Base-by-base conservation (phyloP, 2,888 invertebrate species). In the Athripsodes cinereus region DNA sequence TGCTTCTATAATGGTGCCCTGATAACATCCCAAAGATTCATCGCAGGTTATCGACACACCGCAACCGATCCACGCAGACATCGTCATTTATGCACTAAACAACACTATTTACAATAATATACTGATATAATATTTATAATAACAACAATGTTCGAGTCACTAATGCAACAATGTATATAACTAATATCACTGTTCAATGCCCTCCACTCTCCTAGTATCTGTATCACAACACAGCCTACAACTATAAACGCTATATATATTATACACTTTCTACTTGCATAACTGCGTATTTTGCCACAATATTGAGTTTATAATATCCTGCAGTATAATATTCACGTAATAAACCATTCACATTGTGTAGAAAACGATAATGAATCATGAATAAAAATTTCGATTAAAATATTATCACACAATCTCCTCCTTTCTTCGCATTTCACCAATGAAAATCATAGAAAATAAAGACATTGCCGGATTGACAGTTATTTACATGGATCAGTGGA, bases 11-110 rank as follows among this genome's bases (percentile, higher is more conserved):
- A 95, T 92, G 49, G 81, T 80, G 34, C 83, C 91, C 74, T 94
- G 93, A 70, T 89, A 94, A 61, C 86, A 85, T 51, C 92, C 92
- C 62, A 90, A 72, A 49, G 84, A 83, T 60, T 86, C 85, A 22
- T 83, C 84, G 72, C 92, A 92, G 70, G 88, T 87, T 60, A 94
- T 85, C 18, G 93, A 91, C 64, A 95, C 90, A 65, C 88, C 85
- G 71, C 86, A 89, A 53, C 93, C 94, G 63, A 87, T 71, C 83
- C 84, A 88, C 66, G 80, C 75, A 62, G 81, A 76, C 82, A 82
- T 83, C 46, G 13, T 52, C 40, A n/a, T 13, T 3, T 8, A 40
- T 40, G 3, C 40, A 40, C 40, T 40, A 40, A 6, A 26, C 26
- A 26, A 26, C 3, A 40, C 16, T 16, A 40, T 40, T 40, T 40